A percentile compares a stretch with the other conserved stretches of the same genome.
Evolutionary conservation across 1,140 invertebrate species (phyloP).

Genomic region (Pseudomyrmex concolor): DNA sequence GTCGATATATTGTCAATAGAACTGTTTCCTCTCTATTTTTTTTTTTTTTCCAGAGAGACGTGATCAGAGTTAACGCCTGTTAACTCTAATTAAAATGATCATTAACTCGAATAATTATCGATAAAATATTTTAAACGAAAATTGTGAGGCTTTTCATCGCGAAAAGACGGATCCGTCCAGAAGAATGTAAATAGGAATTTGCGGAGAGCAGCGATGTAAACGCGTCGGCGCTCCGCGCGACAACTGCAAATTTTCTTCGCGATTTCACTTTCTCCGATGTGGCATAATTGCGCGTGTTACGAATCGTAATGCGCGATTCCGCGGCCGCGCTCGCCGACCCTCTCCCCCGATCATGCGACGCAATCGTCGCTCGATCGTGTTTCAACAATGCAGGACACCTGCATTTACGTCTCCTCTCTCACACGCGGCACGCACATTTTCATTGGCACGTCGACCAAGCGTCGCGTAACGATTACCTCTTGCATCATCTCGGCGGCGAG

Average conservation of each 20-base stretch:
- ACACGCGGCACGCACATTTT: too few species aligned
- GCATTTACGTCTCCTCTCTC: neutral
- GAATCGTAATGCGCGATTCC: conserved; percentile 67
- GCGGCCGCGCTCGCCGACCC: neutral
- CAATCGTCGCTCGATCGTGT: conserved; percentile 23
- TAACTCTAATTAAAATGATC: neutral
- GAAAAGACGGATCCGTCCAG: neutral
- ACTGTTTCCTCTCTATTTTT: neutral
- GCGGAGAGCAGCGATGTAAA: neutral
- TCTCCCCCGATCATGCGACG: conserved; percentile 8
- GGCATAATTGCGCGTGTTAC: conserved; percentile 72
- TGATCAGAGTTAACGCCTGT: neutral
- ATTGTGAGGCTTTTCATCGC: neutral
- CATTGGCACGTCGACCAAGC: neutral
- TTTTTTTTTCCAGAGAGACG: neutral
- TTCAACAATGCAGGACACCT: conserved; percentile 25
- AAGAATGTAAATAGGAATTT: conserved; percentile 34
- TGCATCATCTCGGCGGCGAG: too few species aligned
- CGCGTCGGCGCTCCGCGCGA: neutral
- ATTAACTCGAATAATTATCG: too few species aligned
- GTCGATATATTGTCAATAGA: neutral
- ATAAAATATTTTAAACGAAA: too few species aligned
- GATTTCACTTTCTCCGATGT: conserved; percentile 74
- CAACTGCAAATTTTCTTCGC: conserved; percentile 66
- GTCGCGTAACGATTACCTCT: too few species aligned